Conservation (phyloP, 2,797 vertebrate species). For the Allobates femoralis region DNA sequence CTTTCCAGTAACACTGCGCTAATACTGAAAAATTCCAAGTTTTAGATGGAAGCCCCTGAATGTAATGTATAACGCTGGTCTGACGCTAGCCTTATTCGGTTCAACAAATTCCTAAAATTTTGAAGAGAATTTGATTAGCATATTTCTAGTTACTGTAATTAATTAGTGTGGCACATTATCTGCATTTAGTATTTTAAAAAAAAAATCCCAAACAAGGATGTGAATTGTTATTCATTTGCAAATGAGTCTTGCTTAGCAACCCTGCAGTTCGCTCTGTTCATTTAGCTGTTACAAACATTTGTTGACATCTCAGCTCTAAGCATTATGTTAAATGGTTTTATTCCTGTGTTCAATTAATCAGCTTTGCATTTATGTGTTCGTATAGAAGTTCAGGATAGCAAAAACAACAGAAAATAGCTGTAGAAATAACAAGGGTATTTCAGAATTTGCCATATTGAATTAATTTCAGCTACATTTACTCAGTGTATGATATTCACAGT, state of each 20-base stretch:
- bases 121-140: too few relatives aligned
- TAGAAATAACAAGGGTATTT: background rate
- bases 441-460: conserved; percentile 2
- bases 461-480: background rate
- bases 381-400: background rate
- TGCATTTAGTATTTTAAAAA: too few relatives aligned
- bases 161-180: too few relatives aligned
- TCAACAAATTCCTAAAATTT: too few relatives aligned
- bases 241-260: background rate
- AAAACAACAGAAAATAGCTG: background rate
- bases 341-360: background rate
- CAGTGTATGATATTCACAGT: background rate
- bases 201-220: background rate
- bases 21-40: too few relatives aligned
- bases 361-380: background rate
- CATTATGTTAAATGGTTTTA: conserved; percentile 1
- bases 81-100: too few relatives aligned
- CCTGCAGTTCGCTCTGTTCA: background rate
- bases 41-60: too few relatives aligned
- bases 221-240: background rate
- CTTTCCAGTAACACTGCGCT: too few relatives aligned
- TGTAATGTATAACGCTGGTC: too few relatives aligned
- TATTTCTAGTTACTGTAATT: too few relatives aligned
- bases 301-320: conserved; percentile 3
- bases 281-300: background rate